phyloP scores from a whole-genome alignment of 2,888 invertebrate genomes.

The Nephrotoma guestfalica region DNA sequence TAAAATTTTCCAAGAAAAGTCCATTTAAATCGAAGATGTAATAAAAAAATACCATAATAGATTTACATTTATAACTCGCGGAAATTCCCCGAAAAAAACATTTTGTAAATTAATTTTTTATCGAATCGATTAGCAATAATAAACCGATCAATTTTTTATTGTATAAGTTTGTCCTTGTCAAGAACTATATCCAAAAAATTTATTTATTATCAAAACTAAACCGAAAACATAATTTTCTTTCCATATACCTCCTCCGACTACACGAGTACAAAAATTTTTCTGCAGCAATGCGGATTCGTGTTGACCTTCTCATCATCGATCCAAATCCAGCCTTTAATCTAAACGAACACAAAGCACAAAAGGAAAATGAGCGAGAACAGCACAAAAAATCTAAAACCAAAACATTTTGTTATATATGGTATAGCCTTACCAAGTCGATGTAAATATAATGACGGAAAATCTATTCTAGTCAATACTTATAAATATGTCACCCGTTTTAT shows the following conservation, averaged over 20 bases:
- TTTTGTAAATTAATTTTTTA: background rate
- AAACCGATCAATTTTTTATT: background rate
- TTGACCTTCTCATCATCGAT: background rate
- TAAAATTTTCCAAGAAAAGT: background rate
- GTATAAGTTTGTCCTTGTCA: background rate
- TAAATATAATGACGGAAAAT: background rate
- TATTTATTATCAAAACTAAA: background rate
- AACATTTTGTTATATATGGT: background rate
- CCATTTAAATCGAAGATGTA: background rate
- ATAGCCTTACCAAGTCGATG: background rate
- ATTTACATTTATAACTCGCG: background rate
- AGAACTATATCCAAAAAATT: background rate
- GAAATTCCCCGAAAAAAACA: background rate
- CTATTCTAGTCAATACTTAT: background rate
- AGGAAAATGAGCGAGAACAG: background rate
- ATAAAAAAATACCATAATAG: background rate
- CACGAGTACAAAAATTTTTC: background rate
- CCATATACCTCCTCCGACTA: no score
- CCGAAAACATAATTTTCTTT: background rate
- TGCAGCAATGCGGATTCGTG: background rate
- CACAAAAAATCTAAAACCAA: background rate
- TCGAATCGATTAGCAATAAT: background rate
- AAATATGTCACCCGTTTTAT: background rate
- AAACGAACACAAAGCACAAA: background rate
- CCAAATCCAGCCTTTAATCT: background rate